phyloP scores from a whole-genome alignment of 1,140 invertebrate genomes.

The Pogonus chalceus region DNA sequence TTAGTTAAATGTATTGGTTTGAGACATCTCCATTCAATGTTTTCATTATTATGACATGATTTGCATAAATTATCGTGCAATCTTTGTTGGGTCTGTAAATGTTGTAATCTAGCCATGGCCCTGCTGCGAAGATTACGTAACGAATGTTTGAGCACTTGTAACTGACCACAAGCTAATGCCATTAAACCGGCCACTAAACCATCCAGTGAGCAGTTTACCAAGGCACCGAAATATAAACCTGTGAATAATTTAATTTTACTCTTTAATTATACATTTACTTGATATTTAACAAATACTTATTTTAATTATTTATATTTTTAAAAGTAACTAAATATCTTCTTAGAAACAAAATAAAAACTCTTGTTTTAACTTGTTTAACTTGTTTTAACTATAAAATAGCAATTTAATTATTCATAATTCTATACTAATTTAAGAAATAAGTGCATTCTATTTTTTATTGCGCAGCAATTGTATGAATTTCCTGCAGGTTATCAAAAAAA shows the following conservation, averaged over 20 bases:
- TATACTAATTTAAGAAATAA: no score
- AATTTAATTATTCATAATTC: no score
- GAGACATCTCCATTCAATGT: neutral
- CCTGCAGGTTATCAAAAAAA: no score
- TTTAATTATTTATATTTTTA: no score
- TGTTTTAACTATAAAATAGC: no score
- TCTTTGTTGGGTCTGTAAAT: no score
- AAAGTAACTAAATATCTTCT: no score
- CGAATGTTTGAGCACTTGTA: slow-evolving; percentile 25
- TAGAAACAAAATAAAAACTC: no score
- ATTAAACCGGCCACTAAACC: slow-evolving; percentile 24
- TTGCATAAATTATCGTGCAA: slow-evolving; percentile 8
- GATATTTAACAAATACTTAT: no score
- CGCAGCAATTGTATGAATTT: no score
- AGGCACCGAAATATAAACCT: slow-evolving; percentile 22
- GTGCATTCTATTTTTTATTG: no score
- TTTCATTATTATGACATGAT: slow-evolving; percentile 9
- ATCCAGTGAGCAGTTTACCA: slow-evolving; percentile 26
- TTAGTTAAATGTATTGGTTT: neutral
- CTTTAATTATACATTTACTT: neutral
- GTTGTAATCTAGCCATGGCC: neutral
- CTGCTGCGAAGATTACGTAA: slow-evolving; percentile 11
- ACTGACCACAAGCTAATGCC: slow-evolving; percentile 21
- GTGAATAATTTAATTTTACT: neutral
- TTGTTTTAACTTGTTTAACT: no score